Base-by-base conservation (phyloP, 2,113 vertebrate genomes). In the Australoheros scitulus region DNA sequence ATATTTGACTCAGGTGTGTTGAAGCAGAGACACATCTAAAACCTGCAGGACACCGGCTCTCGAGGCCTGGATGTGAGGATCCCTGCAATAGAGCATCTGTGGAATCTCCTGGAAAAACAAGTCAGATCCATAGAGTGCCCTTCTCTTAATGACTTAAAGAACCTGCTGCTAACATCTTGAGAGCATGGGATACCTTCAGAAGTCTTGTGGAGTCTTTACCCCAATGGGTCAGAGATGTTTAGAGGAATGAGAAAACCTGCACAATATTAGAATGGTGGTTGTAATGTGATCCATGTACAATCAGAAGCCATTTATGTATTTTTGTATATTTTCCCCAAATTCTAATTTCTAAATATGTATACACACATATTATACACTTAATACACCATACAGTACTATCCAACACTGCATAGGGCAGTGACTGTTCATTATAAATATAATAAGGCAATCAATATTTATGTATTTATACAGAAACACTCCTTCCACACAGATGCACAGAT, bases 401-500 rank as follows among this genome's bases (percentile, higher is more conserved):
- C 17, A 15, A 6, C 47, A 50, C 14, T 17, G 15, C 14, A 17
- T 14, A 6, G 14, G 22, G 64, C 14, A 68, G 14, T 47, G 47
- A 41, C 41, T 70, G 41, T 70, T 70, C 43, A 32, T 52, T 20
- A 52, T 52, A 55, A 55, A 72, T 32, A 14, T 55, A 52, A 56
- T n/a, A 32, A 52, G 10, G 26, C 65, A 52, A 52, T 72, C 26
- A 6, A 52, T 20, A 52, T 50, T 15, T 50, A 15, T 50, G 4
- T 29, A 70, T 70, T 10, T 32, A 52, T 29, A 70, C 52, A 70
- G 29, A 72, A 52, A 55, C 43, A 52, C 24, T 32, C 52, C 50
- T 68, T 81, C 72, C 79, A 91, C 85, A 91, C 83, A 83, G 15
- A 65, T 81, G 79, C 85, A 92, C 83, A 83, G 15, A 65, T 81